Conservation (phyloP, 2,888 invertebrate genomes). For the Ptilodon capucinus region DNA sequence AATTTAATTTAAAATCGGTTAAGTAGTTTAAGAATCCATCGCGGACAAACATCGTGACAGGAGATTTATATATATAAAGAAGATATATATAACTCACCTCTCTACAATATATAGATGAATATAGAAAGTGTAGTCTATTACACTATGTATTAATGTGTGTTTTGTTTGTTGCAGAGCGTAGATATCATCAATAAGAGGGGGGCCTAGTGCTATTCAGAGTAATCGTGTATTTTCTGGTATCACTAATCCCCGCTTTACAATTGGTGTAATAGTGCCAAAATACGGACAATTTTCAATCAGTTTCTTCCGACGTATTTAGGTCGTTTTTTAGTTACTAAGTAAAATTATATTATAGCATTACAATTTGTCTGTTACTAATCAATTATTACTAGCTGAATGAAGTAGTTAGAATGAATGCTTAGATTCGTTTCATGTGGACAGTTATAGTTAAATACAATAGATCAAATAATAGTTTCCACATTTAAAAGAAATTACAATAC, state of each 20-base stretch:
- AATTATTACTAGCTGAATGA: constrained; percentile 47
- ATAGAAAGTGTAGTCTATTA: not conserved
- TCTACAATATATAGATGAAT: too few relatives aligned
- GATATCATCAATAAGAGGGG: constrained; percentile 71
- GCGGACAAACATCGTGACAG: too few relatives aligned
- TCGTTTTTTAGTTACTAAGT: constrained; percentile 49
- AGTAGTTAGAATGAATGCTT: constrained; percentile 52
- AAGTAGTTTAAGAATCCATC: too few relatives aligned
- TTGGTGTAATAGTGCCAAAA: constrained; percentile 74
- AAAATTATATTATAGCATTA: constrained; percentile 32
- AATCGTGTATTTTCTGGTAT: constrained; percentile 46
- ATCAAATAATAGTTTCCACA: too few relatives aligned
- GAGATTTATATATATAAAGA: too few relatives aligned
- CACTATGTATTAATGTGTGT: not conserved
- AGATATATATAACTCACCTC: too few relatives aligned
- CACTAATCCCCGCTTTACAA: constrained; percentile 59
- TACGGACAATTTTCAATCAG: constrained; percentile 43
- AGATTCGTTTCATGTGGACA: constrained; percentile 62
- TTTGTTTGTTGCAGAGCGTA: constrained; percentile 64
- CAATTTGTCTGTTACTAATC: constrained; percentile 49
- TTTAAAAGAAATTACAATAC: too few relatives aligned
- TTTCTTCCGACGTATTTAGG: constrained; percentile 43
- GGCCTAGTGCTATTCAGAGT: constrained; percentile 45
- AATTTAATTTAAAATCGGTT: too few relatives aligned
- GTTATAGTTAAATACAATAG: constrained; percentile 43